Evolutionary conservation across 2,113 vertebrate species (phyloP), one percentile per base, ranked within the genome.

Genomic region (Brachirus orientalis): DNA sequence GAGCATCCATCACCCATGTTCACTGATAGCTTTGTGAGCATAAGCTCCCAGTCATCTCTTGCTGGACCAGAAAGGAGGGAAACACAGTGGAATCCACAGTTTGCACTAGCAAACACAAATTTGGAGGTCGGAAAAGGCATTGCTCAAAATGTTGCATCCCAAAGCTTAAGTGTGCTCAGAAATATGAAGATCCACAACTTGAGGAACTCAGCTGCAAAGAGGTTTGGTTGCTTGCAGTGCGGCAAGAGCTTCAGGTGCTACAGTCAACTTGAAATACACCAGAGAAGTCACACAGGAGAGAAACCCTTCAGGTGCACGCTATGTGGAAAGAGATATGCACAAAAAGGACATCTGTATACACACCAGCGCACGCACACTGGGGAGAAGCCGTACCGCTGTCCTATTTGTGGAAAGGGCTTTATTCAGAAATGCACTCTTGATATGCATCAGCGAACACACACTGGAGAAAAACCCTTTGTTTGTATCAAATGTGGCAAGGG

Each of bases 351-450:
- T 58, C 72, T 93, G 48, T 93, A 93, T 51, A 93, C 92, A 61
- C 92, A 93, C 72, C 92, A 93, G 85, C 90, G 92, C 41, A 93
- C 92, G 3, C 92, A 93, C 78, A 93, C 92, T 0, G 92, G 92
- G 4, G 92, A 93, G 69, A 93, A 92, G 79, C 92, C 91, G 0
- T 93, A 93, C 51, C 85, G 89, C 13, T 93, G 92, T 79, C 77
- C 85, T 7, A 60, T 91, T 70, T 93, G 92, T 57, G 91, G 89
- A 43, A 93, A 92, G 77, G 91, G 91, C 16, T 93, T 93, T n/a
- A 93, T 93, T 66, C 92, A 93, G 80, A 93, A 93, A 75, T 93
- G 92, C 71, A 93, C 92, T 18, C 87, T 93, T 1, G 92, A 93
- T 54, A 93, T 93, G 92, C 92, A 93, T 72, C 89, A 91, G 82